phyloP scores from a whole-genome alignment of 2,888 invertebrate genomes.

The Venustoraphidia nigricollis region DNA sequence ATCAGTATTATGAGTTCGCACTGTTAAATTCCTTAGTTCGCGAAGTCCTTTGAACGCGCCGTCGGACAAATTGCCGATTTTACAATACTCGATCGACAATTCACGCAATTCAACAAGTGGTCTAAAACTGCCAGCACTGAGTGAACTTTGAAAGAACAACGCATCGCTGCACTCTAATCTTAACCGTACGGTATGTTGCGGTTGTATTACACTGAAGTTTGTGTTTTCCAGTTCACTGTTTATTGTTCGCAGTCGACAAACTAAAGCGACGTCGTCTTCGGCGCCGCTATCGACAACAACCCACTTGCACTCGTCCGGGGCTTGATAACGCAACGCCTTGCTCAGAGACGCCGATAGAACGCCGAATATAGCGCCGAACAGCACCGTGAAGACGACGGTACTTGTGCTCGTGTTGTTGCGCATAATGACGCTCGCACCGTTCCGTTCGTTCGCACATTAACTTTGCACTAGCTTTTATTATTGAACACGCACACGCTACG shows the following conservation, averaged over 20 bases:
- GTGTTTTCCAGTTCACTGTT: constrained; percentile 70
- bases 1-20: constrained; percentile 70
- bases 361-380: constrained; percentile 42
- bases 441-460: constrained; percentile 6
- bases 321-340: constrained; percentile 51
- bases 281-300: constrained; percentile 50
- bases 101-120: constrained; percentile 61
- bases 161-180: constrained; percentile 67
- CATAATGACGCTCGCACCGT: constrained; percentile 11
- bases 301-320: constrained; percentile 72
- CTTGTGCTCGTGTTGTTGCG: constrained; percentile 27
- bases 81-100: constrained; percentile 67
- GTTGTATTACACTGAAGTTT: constrained; percentile 70
- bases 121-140: constrained; percentile 61
- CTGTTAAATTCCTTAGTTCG: constrained; percentile 61
- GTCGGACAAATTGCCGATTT: constrained; percentile 65
- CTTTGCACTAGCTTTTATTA: neutral
- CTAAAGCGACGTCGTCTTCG: constrained; percentile 51
- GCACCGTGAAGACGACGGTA: constrained; percentile 39
- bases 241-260: constrained; percentile 59
- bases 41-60: constrained; percentile 69
- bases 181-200: constrained; percentile 61
- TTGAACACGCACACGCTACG: neutral
- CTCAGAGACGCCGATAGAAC: constrained; percentile 43
- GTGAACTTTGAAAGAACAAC: constrained; percentile 63